Percentiles rank a stretch among this genome's conserved stretches.
These are phyloP conservation scores for Kradibia gibbosae DNA, from an alignment of 1,140 invertebrate species.

Conservation along the genomic window DNA sequence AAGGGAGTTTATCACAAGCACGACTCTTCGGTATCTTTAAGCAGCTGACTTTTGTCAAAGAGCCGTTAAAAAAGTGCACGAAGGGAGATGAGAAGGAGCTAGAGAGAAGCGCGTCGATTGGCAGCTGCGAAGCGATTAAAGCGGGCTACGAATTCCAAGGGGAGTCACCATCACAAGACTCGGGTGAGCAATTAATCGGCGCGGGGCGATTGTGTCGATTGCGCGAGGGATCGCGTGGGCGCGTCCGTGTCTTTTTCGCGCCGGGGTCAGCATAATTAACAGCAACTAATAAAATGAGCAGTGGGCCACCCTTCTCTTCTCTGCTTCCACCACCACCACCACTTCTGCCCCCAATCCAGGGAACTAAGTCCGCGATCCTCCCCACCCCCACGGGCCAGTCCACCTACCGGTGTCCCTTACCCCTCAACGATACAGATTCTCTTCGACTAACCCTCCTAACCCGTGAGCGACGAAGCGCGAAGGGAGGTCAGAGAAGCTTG, in stretches of 20 bases:
- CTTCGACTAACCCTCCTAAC: conserved; percentile 18
- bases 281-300: conserved; percentile 41
- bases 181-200: conserved; percentile 22
- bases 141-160: conserved; percentile 23
- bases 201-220: not conserved
- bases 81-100: not conserved
- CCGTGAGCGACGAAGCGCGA: conserved; percentile 28
- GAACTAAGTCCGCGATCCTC: no score
- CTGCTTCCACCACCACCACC: no score
- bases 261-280: conserved; percentile 32
- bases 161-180: not conserved
- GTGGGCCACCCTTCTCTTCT: not conserved
- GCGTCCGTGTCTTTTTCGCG: conserved; percentile 19
- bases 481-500: conserved; percentile 2
- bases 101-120: not conserved
- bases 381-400: not conserved
- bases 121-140: not conserved
- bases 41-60: no score
- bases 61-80: no score
- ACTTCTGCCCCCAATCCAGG: no score
- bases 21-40: no score
- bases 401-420: no score
- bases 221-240: not conserved
- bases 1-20: no score
- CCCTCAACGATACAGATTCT: not conserved